Percentiles rank a stretch among this genome's conserved stretches.
These are phyloP conservation scores for Eulemur macaco DNA, from an alignment of 2,113 vertebrate genomes.

Conservation along the genomic window DNA sequence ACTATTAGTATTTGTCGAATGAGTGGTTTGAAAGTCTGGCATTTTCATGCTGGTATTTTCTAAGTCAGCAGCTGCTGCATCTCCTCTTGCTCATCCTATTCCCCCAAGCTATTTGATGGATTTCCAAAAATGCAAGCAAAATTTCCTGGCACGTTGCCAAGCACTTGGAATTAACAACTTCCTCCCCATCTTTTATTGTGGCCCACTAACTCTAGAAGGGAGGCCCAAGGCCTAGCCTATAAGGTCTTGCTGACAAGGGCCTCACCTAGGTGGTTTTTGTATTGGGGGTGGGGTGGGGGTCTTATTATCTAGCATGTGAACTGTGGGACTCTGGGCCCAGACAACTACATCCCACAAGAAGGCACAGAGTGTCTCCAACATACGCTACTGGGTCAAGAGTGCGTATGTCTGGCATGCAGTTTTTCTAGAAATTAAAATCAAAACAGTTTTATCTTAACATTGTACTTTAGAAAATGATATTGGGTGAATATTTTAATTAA, in stretches of 20 bases:
- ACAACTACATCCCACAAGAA: background rate
- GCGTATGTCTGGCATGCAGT: background rate
- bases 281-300: background rate
- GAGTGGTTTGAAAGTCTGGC: background rate
- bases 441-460: background rate
- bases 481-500: background rate
- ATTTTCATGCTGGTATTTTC: background rate
- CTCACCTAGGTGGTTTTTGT: background rate
- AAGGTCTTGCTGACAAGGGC: background rate
- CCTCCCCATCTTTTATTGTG: background rate
- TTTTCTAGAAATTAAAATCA: constrained; percentile 21
- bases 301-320: background rate
- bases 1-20: background rate
- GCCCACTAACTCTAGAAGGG: background rate
- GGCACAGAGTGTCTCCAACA: background rate
- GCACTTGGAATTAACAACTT: background rate
- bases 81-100: constrained; percentile 18
- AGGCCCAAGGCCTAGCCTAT: background rate
- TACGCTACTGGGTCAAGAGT: background rate
- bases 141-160: background rate
- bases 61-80: background rate
- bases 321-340: background rate
- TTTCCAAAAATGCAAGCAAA: constrained; percentile 38
- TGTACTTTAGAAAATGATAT: background rate
- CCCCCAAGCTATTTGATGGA: constrained; percentile 28